Percentiles rank a stretch among this genome's conserved stretches.
phyloP scores from a whole-genome alignment of 1,140 invertebrate genomes.

The Oedothorax gibbosus region DNA sequence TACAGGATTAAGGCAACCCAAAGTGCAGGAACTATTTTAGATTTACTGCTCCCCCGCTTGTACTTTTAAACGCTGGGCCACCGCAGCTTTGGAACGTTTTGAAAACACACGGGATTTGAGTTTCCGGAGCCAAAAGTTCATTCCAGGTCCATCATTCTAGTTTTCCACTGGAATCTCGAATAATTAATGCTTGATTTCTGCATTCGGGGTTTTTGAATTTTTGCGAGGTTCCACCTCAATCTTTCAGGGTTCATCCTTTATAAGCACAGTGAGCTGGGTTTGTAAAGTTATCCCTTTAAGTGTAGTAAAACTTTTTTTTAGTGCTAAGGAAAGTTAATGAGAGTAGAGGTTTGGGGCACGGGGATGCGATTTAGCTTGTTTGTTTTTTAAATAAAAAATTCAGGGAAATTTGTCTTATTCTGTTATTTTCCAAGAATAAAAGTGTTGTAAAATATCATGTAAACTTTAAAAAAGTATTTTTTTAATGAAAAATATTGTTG shows the following conservation, averaged over 20 bases:
- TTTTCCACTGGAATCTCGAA: constrained; percentile 35
- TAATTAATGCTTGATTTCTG: constrained; percentile 54
- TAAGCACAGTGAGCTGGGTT: not conserved
- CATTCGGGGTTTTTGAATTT: not conserved
- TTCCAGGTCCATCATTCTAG: constrained; percentile 45
- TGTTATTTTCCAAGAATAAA: no score
- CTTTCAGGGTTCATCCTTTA: constrained; percentile 43
- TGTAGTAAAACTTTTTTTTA: not conserved
- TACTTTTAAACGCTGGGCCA: constrained; percentile 37
- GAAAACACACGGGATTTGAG: constrained; percentile 50
- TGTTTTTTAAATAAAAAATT: no score
- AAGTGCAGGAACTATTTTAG: constrained; percentile 56
- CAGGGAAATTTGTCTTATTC: no score
- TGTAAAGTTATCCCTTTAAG: not conserved
- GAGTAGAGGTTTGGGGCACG: not conserved
- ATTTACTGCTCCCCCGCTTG: constrained; percentile 53
- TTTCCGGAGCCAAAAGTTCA: constrained; percentile 52
- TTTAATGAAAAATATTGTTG: no score
- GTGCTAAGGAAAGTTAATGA: constrained; percentile 31
- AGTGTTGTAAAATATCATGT: no score
- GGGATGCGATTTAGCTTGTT: no score
- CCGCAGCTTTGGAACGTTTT: constrained; percentile 20
- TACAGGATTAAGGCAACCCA: constrained; percentile 40
- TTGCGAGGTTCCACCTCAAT: constrained; percentile 5
- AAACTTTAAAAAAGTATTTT: no score